Evolutionary conservation across 2,888 invertebrate species (phyloP), one percentile per base, ranked within the genome.

Genomic region (Himalopsyche kuldschensis): DNA sequence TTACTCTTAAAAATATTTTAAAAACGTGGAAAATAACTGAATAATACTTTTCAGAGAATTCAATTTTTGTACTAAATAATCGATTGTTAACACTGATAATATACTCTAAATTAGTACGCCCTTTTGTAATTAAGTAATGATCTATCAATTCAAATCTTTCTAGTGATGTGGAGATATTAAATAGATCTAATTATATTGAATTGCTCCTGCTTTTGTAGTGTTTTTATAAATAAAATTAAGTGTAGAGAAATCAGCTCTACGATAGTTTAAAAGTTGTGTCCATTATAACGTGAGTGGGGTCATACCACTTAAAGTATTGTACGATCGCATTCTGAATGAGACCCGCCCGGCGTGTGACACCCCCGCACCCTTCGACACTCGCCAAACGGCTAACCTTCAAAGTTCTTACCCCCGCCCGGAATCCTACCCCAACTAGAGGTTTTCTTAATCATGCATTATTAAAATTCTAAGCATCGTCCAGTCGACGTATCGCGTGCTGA

Each of bases 381-480:
- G 69, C 69, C 69, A 69, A 69, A 69, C 69, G 27, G 69, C 20
- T 69, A 69, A 69, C 69, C 69, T 31, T 47, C 81, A 77, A 81
- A 47, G 31, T 76, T 76, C 46, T 30, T 47, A 46, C 31, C 48
- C 79, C 79, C 47, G 10, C 79, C 15, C 24, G 41, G 48, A 69
- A 69, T 69, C 79, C 47, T 79, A 46, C 75, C 81, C 31, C 41
- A 27, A 32, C 48, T 63, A 17, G 41, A 63, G 63, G 48, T 31
- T 79, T 79, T 83, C 81, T 81, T 84, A 85, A 86, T 83, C 86
- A 84, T 86, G 87, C 85, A 87, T 87, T 86, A 87, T 86, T 85
- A 84, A 85, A 85, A 83, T 85, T 84, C 83, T 81, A 84, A 80
- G 69, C 84, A 83, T 80, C 79, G 85, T 48, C 69, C 69, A 24